Conservation (phyloP, 1,140 invertebrate genomes). For the Matsumurasca onukii region DNA sequence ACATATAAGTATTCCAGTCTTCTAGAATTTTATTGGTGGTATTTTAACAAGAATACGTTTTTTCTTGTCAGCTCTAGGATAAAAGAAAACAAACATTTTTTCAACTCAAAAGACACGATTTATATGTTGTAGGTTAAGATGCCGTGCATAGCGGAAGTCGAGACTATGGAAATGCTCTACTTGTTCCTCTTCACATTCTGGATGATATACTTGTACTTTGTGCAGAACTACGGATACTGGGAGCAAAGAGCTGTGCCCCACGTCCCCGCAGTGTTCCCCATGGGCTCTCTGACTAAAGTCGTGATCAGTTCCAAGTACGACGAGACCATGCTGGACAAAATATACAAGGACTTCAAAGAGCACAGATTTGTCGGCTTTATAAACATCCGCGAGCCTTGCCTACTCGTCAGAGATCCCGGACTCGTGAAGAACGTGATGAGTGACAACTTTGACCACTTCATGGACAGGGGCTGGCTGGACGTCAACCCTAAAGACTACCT, state of each 20-base stretch:
- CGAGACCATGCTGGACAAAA: not conserved
- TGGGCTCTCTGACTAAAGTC: not conserved
- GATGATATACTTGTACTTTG: slow-evolving; percentile 22
- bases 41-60: too few relatives aligned
- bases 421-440: not conserved
- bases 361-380: not conserved
- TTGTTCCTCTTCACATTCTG: not conserved
- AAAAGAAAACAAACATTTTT: too few relatives aligned
- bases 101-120: too few relatives aligned
- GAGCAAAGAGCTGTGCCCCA: slow-evolving; percentile 11
- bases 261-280: not conserved
- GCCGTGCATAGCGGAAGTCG: too few relatives aligned
- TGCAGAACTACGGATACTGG: slow-evolving; percentile 21
- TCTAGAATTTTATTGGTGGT: too few relatives aligned
- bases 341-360: not conserved
- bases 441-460: not conserved
- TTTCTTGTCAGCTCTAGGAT: too few relatives aligned
- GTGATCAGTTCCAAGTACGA: not conserved
- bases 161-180: not conserved
- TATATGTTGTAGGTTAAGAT: too few relatives aligned
- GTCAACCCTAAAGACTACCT: not conserved
- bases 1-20: too few relatives aligned
- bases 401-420: not conserved
- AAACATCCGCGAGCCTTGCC: slow-evolving; percentile 4
- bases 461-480: not conserved